These are phyloP conservation scores for Gisinianus flammeolus DNA, from an alignment of 2,888 invertebrate species.

Conservation along the genomic window DNA sequence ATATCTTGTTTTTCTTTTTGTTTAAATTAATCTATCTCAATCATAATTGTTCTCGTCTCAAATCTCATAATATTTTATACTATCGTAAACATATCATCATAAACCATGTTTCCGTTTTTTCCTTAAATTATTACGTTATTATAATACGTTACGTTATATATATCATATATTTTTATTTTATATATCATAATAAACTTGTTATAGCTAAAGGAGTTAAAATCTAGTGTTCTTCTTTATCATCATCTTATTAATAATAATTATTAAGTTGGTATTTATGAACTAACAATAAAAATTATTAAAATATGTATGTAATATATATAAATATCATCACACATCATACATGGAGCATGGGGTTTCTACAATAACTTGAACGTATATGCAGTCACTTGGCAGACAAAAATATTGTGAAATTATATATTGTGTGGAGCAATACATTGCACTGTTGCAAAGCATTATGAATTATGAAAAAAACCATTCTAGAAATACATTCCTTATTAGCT, in stretches of 20 bases:
- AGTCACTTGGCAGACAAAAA: too few species aligned
- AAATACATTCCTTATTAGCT: neutral
- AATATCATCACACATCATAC: too few species aligned
- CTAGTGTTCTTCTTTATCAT: too few species aligned
- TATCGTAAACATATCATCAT: neutral
- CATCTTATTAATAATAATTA: neutral
- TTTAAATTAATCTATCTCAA: neutral
- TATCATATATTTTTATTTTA: neutral
- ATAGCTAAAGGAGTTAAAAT: neutral
- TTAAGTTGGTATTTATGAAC: neutral
- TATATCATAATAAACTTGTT: neutral
- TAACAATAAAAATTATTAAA: neutral
- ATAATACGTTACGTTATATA: neutral
- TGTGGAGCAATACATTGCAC: neutral
- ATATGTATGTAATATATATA: too few species aligned
- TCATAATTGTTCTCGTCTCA: neutral
- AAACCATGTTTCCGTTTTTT: neutral
- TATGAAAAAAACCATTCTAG: neutral
- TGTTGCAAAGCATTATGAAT: neutral
- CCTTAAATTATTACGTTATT: neutral
- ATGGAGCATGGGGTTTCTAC: too few species aligned
- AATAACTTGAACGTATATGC: too few species aligned
- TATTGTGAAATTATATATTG: too few species aligned
- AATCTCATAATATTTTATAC: neutral
- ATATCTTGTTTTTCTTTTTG: neutral